Base-by-base conservation (phyloP, 2,888 invertebrate species). In the Halictus quadricinctus region DNA sequence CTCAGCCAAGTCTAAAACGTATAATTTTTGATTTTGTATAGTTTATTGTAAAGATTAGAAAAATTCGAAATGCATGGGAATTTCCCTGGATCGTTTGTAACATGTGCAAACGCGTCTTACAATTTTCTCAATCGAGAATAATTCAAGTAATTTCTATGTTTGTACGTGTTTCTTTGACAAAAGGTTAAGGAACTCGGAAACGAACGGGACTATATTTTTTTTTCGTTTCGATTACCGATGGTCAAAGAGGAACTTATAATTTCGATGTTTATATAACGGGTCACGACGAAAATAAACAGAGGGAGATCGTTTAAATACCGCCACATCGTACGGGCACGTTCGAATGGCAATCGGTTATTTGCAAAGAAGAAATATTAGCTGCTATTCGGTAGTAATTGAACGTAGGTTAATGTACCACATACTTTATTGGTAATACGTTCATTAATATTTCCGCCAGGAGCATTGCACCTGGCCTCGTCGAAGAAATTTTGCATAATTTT, bases 351-450 rank as follows among this genome's bases (percentile, higher is more conserved):
- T 88, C 80, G 88, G 84, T 90, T 89, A 86, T 87, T 85, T 76
- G 74, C 74, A 80, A 90, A 83, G 88, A 88, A 89, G 88, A 89
- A 89, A 90, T 90, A 90, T 90, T 89, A 85, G 84, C 85, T 73
- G 87, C 72, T 69, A 79, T 80, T 74, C 80, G 86, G 64, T 85
- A 76, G 88, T 90, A 86, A 86, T 85, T 90, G 81, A 88, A 78
- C 64, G 25, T 75, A 69, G 90, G 74, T 88, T 88, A 88, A 88
- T 85, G 76, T 48, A 84, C 74, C 80, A 66, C 81, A 80, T 84
- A 86, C 85, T 89, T 89, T 81, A 88, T 89, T 76, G 83, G 79
- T 81, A 84, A 89, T 83, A 78, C 79, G 86, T 90, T 88, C 85
- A 82, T 89, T 89, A 88, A 87, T 82, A 81, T 83, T 88, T 80